phyloP scores from a whole-genome alignment of 1,140 invertebrate species.

The Meloidogyne exigua region DNA sequence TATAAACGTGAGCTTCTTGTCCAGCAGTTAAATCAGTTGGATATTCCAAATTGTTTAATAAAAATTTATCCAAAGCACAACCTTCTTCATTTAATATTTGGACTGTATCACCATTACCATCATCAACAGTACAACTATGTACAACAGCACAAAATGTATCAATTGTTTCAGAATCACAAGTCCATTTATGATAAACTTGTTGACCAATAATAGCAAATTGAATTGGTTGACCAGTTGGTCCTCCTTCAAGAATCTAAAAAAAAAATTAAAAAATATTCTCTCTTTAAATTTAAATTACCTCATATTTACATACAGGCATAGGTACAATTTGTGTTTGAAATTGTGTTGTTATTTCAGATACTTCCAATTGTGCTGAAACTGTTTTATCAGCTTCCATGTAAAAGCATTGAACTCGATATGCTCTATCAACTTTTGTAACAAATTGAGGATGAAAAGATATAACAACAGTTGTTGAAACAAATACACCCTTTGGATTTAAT shows the following conservation, averaged over 20 bases:
- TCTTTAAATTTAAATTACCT: conserved; percentile 36
- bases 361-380: conserved; percentile 59
- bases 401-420: conserved; percentile 64
- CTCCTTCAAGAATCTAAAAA: conserved; percentile 59
- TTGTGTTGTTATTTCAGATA: conserved; percentile 62
- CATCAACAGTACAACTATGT: conserved; percentile 62
- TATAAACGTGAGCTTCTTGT: conserved; percentile 64
- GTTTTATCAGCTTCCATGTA: conserved; percentile 65
- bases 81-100: conserved; percentile 63
- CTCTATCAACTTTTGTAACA: conserved; percentile 63
- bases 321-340: conserved; percentile 64
- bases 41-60: conserved; percentile 63
- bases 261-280: neutral
- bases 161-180: conserved; percentile 62
- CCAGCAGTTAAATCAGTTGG: conserved; percentile 61
- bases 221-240: conserved; percentile 60
- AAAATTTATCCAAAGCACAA: conserved; percentile 62
- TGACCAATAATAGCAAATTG: conserved; percentile 64
- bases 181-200: conserved; percentile 64
- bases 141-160: conserved; percentile 64
- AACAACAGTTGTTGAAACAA: conserved; percentile 63
- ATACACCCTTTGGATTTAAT: conserved; percentile 61
- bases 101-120: conserved; percentile 63
- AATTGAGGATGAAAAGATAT: conserved; percentile 63
- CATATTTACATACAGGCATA: conserved; percentile 62